Percentiles rank a stretch among this genome's conserved stretches.
Conservation (phyloP, 2,113 vertebrate genomes). For the Scomber japonicus region DNA sequence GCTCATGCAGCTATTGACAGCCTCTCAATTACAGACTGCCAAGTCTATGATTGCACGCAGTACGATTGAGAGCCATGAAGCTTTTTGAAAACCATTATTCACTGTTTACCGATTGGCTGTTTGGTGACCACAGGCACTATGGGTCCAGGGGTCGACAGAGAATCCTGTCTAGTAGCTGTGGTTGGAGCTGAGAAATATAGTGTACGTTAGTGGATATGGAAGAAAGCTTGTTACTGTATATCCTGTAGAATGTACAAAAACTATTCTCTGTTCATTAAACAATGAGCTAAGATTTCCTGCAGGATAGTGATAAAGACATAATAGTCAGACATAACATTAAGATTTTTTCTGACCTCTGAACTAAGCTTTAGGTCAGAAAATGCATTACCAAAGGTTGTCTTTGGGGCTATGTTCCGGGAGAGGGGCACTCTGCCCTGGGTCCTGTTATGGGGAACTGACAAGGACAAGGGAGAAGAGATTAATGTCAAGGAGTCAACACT, state of each 20-base stretch:
- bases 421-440: conserved; percentile 63
- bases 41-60: conserved; percentile 45
- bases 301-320: conserved; percentile 28
- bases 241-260: conserved; percentile 19
- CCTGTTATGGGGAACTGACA: conserved; percentile 76
- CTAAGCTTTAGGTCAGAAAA: conserved; percentile 58
- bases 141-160: conserved; percentile 66
- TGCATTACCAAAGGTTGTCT: conserved; percentile 79
- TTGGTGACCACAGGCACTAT: conserved; percentile 65
- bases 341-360: conserved; percentile 46
- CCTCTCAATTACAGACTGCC: conserved; percentile 27
- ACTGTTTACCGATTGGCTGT: conserved; percentile 78
- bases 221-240: conserved; percentile 15
- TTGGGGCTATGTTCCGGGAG: conserved; percentile 48
- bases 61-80: conserved; percentile 44
- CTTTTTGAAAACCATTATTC: conserved; percentile 44
- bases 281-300: conserved; percentile 15
- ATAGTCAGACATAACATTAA: conserved; percentile 25
- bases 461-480: conserved; percentile 63
- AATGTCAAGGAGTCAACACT: conserved; percentile 41
- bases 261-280: conserved; percentile 2
- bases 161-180: conserved; percentile 73
- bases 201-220: conserved; percentile 62
- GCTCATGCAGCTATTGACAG: conserved; percentile 59
- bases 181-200: conserved; percentile 80